Base-by-base conservation (phyloP, 2,888 invertebrate genomes). In the Amiota communis region DNA sequence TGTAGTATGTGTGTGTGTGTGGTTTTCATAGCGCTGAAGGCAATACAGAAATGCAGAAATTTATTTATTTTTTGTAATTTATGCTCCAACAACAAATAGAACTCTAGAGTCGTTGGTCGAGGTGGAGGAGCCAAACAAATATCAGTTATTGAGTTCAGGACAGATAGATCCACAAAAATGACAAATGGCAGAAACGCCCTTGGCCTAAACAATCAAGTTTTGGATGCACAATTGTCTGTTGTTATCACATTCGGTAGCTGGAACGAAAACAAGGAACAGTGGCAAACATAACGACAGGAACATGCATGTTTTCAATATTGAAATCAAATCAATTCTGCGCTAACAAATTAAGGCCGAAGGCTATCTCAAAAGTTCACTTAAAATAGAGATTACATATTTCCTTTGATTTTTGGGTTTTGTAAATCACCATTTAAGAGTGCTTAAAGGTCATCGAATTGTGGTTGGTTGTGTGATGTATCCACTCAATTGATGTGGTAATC, bases 201-300 rank as follows among this genome's bases (percentile, higher is more conserved):
- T 79, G 73, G 77, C 77, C 76, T 77, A 79, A 78, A 80, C 78
- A 79, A 79, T 76, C 75, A 70, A 78, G 77, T 77, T 76, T 78
- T 76, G 71, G 71, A 74, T 76, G 72, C 57, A 36, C 36, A 63
- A 74, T 74, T 49, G 23, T 17, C 20, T 23, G 51, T 63, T 20
- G n/a, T 64, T 23, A 36, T 48, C 51, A 57, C 61, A 76, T 80
- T 81, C 86, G 75, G 87, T 86, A 87, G 87, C 86, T 83, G 85
- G 83, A 86, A 84, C 81, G 82, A 80, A 82, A 85, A 87, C 88
- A 87, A 80, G 80, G 83, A 87, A 87, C 87, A 78, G 88, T 87
- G 87, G 87, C 87, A 87, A 76, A 81, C 80, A 75, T 74, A 78
- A 79, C 86, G 87, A 87, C 88, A 86, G 88, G 82, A 87, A 86